phyloP scores from a whole-genome alignment of 2,888 invertebrate genomes.

The Ischnura elegans region DNA sequence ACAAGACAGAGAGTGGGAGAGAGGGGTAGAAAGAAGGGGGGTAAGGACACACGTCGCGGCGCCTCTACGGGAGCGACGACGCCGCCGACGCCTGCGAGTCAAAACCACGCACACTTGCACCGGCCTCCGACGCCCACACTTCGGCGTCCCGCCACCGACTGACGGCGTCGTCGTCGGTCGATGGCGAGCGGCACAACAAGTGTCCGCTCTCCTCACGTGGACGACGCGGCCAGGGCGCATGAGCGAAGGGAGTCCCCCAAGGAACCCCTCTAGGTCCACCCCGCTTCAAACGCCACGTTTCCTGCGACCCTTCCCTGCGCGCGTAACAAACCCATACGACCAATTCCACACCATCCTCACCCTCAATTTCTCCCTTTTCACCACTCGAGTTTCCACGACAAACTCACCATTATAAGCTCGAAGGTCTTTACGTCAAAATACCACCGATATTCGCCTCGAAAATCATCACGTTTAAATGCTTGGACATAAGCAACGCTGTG shows the following conservation, averaged over 20 bases:
- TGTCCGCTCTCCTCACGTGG: background rate
- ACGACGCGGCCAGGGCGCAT: background rate
- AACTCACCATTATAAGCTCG: background rate
- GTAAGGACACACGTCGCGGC: background rate
- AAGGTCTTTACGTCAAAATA: too few relatives aligned
- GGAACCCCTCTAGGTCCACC: background rate
- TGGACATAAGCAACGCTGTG: too few relatives aligned
- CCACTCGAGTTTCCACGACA: background rate
- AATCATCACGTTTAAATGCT: too few relatives aligned
- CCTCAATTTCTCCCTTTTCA: background rate
- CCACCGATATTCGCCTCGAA: too few relatives aligned
- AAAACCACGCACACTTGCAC: background rate
- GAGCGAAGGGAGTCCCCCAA: background rate
- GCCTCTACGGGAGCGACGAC: background rate
- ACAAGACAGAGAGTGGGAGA: background rate
- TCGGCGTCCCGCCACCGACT: slow-evolving; percentile 9
- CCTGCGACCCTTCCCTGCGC: too few relatives aligned
- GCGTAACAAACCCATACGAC: background rate
- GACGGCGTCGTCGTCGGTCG: slow-evolving; percentile 17
- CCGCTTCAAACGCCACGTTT: background rate
- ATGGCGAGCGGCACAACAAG: slow-evolving; percentile 24
- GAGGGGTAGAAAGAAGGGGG: background rate
- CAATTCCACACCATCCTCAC: background rate
- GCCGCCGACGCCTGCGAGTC: background rate
- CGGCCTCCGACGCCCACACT: background rate